Evolutionary conservation across 2,888 invertebrate genomes (phyloP).

Genomic region (Ditula angustiorana): DNA sequence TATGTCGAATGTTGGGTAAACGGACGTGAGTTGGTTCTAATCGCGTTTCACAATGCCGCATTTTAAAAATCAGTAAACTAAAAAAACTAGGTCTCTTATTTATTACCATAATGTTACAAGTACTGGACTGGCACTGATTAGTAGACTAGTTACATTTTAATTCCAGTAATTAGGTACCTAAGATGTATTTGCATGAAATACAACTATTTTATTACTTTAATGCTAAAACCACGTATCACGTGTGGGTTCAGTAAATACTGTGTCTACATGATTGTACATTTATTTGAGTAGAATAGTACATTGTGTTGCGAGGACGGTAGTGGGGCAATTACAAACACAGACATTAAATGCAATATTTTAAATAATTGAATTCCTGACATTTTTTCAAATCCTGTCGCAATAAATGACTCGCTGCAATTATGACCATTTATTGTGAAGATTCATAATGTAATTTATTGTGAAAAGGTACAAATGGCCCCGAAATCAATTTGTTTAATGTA

Average conservation of each 20-base stretch:
- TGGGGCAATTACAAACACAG: too few species aligned
- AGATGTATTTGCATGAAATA: neutral
- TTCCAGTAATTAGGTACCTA: neutral
- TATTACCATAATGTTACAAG: slow-evolving; percentile 14
- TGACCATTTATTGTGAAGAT: too few species aligned
- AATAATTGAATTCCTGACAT: too few species aligned
- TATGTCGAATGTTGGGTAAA: slow-evolving; percentile 23
- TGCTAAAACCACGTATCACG: neutral
- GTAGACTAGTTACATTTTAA: slow-evolving; percentile 1
- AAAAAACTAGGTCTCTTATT: slow-evolving; percentile 13
- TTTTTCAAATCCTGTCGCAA: too few species aligned
- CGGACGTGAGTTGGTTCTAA: slow-evolving; percentile 22
- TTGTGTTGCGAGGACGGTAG: too few species aligned
- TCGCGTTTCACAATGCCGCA: slow-evolving; percentile 9
- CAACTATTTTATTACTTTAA: neutral
- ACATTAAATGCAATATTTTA: too few species aligned
- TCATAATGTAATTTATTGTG: too few species aligned
- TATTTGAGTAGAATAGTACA: too few species aligned
- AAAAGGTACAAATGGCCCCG: too few species aligned
- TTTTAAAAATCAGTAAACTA: neutral
- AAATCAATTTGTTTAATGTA: too few species aligned
- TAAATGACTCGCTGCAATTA: too few species aligned
- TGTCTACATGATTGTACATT: too few species aligned
- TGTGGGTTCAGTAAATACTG: neutral
- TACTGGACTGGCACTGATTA: neutral